Percentiles rank a stretch among this genome's conserved stretches.
These are phyloP conservation scores for Aradus depressus DNA, from an alignment of 2,888 invertebrate genomes.

Conservation along the genomic window DNA sequence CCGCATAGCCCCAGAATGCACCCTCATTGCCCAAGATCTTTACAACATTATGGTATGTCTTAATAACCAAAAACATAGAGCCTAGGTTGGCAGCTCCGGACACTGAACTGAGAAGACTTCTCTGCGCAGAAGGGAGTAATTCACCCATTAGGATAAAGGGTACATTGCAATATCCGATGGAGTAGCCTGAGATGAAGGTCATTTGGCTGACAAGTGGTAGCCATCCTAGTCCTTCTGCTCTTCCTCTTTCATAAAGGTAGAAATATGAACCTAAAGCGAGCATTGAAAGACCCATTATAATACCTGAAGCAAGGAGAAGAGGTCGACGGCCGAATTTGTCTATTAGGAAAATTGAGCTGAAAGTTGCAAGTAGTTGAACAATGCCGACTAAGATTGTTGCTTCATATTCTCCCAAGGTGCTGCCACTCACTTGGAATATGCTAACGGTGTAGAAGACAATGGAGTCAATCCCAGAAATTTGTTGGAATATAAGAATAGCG, in stretches of 20 bases:
- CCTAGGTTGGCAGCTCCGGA: conserved; percentile 45
- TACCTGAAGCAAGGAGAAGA: conserved; percentile 47
- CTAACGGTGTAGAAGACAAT: conserved; percentile 48
- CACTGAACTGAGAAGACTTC: conserved; percentile 45
- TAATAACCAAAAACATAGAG: conserved; percentile 47
- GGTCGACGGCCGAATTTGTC: conserved; percentile 50
- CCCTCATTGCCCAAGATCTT: conserved; percentile 42
- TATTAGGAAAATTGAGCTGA: conserved; percentile 43
- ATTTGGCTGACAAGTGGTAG: conserved; percentile 47
- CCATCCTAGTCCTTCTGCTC: conserved; percentile 33
- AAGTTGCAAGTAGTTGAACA: conserved; percentile 41
- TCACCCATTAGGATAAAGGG: conserved; percentile 52
- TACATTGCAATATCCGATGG: conserved; percentile 50
- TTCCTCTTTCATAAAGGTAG: conserved; percentile 37
- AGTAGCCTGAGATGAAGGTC: conserved; percentile 49
- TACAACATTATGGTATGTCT: conserved; percentile 40
- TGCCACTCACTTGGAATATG: conserved; percentile 46
- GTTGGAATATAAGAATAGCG: conserved; percentile 45
- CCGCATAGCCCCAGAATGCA: conserved; percentile 46
- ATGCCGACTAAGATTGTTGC: conserved; percentile 46
- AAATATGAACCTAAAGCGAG: conserved; percentile 45
- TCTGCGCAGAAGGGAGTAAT: conserved; percentile 46
- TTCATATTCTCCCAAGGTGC: conserved; percentile 42
- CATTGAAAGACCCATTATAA: conserved; percentile 45
- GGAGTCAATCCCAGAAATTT: conserved; percentile 48